These are phyloP conservation scores for Lycocorax pyrrhopterus DNA, from an alignment of 2,113 vertebrate species.

Conservation along the genomic window DNA sequence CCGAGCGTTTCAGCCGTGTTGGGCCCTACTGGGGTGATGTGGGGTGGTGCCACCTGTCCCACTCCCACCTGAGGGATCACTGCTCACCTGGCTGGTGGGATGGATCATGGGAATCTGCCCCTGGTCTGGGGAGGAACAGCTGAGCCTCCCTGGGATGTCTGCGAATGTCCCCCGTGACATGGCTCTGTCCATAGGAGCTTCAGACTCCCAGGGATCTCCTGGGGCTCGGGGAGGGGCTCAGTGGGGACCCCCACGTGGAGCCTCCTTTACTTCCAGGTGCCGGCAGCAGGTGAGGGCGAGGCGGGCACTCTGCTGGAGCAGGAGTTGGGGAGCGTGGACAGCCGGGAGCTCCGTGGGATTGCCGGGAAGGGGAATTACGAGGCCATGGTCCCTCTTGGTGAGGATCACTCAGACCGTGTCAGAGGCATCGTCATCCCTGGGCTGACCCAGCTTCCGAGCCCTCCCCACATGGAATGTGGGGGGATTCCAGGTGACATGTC, in stretches of 20 bases:
- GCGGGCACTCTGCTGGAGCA: slow-evolving; percentile 5
- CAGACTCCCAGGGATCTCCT: not conserved
- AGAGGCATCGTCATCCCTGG: fast-evolving
- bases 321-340: slow-evolving; percentile 45
- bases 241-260: not conserved
- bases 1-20: fast-evolving
- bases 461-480: fast-evolving
- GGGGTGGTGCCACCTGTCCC: not conserved
- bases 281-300: not conserved
- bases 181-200: not conserved
- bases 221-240: not conserved
- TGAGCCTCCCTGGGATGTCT: not conserved
- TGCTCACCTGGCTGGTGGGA: not conserved
- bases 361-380: slow-evolving; percentile 33
- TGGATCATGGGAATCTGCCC: not conserved
- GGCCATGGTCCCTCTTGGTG: slow-evolving; percentile 50
- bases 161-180: fast-evolving
- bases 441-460: not conserved
- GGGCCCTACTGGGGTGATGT: not conserved
- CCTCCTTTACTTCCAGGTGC: slow-evolving; percentile 57
- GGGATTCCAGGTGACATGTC: not conserved
- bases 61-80: not conserved
- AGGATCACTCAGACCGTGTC: not conserved
- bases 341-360: slow-evolving; percentile 54
- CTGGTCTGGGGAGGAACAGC: not conserved